Evolutionary conservation across 2,888 invertebrate species (phyloP).

Genomic region (Lottia scabra): DNA sequence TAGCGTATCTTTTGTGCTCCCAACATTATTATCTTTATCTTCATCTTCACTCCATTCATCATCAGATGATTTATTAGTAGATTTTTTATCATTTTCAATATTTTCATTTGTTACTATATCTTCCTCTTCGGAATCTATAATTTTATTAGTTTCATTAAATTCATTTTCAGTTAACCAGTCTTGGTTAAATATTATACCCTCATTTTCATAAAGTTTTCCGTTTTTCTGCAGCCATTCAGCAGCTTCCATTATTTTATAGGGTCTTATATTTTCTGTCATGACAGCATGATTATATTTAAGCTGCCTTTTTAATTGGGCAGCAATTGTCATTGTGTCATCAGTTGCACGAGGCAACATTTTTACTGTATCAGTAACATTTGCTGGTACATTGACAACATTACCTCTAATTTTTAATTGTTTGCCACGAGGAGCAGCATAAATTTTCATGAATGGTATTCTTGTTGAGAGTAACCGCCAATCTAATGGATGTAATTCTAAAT

Average conservation of each 20-base stretch:
- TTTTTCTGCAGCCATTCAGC: too few species aligned
- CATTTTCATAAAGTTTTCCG: background rate
- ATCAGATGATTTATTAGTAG: background rate
- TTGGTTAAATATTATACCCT: background rate
- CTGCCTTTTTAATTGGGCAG: conserved; percentile 8
- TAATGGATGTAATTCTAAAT: background rate
- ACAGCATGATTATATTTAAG: background rate
- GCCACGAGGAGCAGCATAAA: background rate
- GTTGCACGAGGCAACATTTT: background rate
- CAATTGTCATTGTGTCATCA: conserved; percentile 11
- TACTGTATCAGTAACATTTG: background rate
- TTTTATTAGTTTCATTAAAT: background rate
- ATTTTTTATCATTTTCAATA: too few species aligned
- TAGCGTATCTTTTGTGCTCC: background rate
- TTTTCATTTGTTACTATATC: conserved; percentile 14
- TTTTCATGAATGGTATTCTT: background rate
- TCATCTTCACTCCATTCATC: background rate
- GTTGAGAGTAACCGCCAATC: background rate
- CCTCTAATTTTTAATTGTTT: background rate
- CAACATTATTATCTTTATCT: background rate
- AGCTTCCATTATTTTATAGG: conserved; percentile 12
- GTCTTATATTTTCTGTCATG: conserved; percentile 6
- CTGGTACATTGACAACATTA: conserved; percentile 8
- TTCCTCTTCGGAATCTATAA: conserved; percentile 10
- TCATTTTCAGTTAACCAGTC: background rate